Evolutionary conservation across 2,113 vertebrate genomes (phyloP), one percentile per base, ranked within the genome.

Genomic region (Saimiri boliviensis): DNA sequence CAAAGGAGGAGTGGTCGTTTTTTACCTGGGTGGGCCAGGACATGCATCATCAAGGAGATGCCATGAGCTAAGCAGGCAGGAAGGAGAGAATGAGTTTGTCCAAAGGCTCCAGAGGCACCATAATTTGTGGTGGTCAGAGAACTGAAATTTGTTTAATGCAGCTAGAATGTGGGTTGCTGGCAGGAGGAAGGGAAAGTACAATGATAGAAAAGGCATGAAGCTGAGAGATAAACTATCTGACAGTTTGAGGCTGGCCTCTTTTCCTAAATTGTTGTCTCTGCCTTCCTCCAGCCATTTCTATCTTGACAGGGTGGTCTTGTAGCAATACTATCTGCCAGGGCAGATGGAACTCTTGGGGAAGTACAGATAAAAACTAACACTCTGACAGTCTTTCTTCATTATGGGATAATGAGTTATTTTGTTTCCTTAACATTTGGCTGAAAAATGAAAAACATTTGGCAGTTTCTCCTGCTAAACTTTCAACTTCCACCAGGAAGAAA

Each of bases 401-500:
- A 77, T 30, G 77, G 71, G 54, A 23, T 89, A 76, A 83, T 83
- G 56, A 45, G 21, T 66, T 94, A 25, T 76, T 71, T 85, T 79
- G 32, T 94, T 94, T 66, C 37, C 70, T 89, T 94, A 89, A 79
- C 56, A 66, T 6, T 68, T 58, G 27, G 58, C 37, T 58, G 80
- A 83, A 94, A 89, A 94, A n/a, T 92, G 52, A 17, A 52, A 52
- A 52, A 52, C 52, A 52, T 52, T 52, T 52, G 52, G 52, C 52
- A 52, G 52, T 14, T 73, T 77, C 71, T 47, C 35, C 49, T 58
- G 74, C 81, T 93, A 96, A 32, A 77, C 21, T 58, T 4, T 97
- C 99, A 99, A 99, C 99, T 91, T 99, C 99, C 95, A 99, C 98
- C 90, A 99, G 99, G 98, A 99, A 99, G 98, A 99, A 99, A 95